A percentile compares a stretch with the other conserved stretches of the same genome.
phyloP scores from a whole-genome alignment of 2,113 vertebrate species.

The Macquaria australasica region DNA sequence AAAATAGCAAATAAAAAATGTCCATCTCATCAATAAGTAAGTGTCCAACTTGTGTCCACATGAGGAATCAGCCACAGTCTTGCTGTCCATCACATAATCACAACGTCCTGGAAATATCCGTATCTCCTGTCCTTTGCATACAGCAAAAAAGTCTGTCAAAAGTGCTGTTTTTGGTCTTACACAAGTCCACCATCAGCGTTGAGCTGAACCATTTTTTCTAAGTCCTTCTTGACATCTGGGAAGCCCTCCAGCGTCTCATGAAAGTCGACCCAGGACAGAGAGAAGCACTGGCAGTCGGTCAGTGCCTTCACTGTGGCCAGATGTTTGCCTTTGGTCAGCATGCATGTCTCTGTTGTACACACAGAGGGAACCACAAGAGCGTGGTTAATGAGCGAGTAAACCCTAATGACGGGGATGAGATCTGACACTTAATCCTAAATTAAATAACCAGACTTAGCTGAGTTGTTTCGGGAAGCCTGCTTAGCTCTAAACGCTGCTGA shows the following conservation, averaged over 20 bases:
- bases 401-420: slow-evolving; percentile 55
- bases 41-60: not conserved
- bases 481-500: slow-evolving; percentile 40
- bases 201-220: slow-evolving; percentile 65
- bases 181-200: slow-evolving; percentile 50
- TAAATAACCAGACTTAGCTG: slow-evolving; percentile 51
- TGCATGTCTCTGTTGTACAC: slow-evolving; percentile 67
- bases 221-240: slow-evolving; percentile 74
- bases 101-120: slow-evolving; percentile 14
- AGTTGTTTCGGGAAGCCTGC: slow-evolving; percentile 38
- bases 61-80: slow-evolving; percentile 2
- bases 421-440: slow-evolving; percentile 76
- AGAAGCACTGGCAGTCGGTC: slow-evolving; percentile 79
- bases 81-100: not conserved
- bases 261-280: slow-evolving; percentile 75
- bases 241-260: slow-evolving; percentile 68
- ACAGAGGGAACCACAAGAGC: slow-evolving; percentile 48
- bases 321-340: slow-evolving; percentile 79
- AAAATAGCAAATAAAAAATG: not conserved
- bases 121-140: slow-evolving; percentile 3
- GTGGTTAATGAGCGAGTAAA: slow-evolving; percentile 66
- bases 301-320: slow-evolving; percentile 74
- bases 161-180: slow-evolving; percentile 31
- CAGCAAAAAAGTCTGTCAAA: not conserved
- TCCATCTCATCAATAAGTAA: slow-evolving; percentile 9